A percentile compares a stretch with the other conserved stretches of the same genome.
These are phyloP conservation scores for Colletes gigas DNA, from an alignment of 1,140 invertebrate species.

Conservation along the genomic window DNA sequence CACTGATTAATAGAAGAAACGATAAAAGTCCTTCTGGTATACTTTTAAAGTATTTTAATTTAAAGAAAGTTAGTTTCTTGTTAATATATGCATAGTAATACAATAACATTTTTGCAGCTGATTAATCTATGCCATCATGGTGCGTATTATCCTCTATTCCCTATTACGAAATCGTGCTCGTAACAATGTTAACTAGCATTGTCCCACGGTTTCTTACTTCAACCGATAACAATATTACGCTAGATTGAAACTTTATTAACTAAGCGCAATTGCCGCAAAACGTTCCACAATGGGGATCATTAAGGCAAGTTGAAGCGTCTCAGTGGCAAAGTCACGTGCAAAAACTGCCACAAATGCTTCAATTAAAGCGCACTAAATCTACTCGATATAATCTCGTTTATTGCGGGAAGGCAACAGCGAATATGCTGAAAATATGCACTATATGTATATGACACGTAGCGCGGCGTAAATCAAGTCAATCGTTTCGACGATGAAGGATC, in stretches of 20 bases:
- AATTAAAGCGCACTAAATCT: constrained; percentile 54
- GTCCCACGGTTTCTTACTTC: neutral
- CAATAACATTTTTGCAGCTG: too few relatives aligned
- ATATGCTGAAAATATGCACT: neutral
- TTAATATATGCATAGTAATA: too few relatives aligned
- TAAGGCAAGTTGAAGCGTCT: constrained; percentile 29
- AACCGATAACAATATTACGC: neutral
- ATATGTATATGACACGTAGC: constrained; percentile 3
- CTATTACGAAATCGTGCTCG: neutral
- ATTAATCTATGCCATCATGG: too few relatives aligned
- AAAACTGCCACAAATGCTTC: constrained; percentile 37
- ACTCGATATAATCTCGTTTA: constrained; percentile 50
- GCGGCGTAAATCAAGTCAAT: constrained; percentile 49
- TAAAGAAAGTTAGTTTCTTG: too few relatives aligned
- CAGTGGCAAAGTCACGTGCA: neutral
- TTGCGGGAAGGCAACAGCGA: constrained; percentile 29
- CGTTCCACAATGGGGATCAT: neutral
- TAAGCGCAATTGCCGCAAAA: neutral
- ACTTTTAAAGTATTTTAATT: too few relatives aligned
- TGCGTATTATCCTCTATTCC: too few relatives aligned
- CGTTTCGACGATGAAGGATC: constrained; percentile 34
- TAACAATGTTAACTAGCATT: neutral
- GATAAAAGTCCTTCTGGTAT: too few relatives aligned
- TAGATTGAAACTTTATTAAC: constrained; percentile 32
- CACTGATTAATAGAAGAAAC: too few relatives aligned